phyloP scores from a whole-genome alignment of 2,797 vertebrate species.

The Galagoides demidoff region DNA sequence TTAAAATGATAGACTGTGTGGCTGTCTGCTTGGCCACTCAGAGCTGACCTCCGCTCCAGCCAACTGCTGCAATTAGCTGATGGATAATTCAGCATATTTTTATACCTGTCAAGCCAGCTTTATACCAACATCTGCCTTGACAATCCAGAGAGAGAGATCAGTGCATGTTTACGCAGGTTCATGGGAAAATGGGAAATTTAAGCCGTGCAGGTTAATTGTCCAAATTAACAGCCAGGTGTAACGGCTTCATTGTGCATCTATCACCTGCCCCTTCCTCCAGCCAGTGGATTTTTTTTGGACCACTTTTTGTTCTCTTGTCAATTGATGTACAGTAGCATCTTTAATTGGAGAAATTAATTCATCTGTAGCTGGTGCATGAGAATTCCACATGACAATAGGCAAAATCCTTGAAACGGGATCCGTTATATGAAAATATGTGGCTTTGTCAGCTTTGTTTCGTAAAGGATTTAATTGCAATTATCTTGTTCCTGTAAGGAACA shows the following conservation, averaged over 20 bases:
- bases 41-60: conserved; percentile 52
- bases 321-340: conserved; percentile 39
- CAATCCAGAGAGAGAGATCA: conserved; percentile 49
- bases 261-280: conserved; percentile 62
- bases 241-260: not conserved
- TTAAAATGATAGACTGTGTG: conserved; percentile 49
- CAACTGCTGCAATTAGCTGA: conserved; percentile 66
- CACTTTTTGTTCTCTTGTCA: conserved; percentile 43
- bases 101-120: conserved; percentile 75
- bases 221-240: conserved; percentile 44
- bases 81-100: conserved; percentile 75
- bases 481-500: not conserved
- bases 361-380: conserved; percentile 69
- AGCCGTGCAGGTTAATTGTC: conserved; percentile 62
- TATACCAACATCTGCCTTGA: conserved; percentile 72
- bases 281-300: conserved; percentile 59
- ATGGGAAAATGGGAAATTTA: conserved; percentile 68
- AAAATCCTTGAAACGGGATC: conserved; percentile 68
- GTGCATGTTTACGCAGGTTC: conserved; percentile 51
- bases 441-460: conserved; percentile 69
- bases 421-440: conserved; percentile 45
- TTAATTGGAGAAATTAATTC: conserved; percentile 77
- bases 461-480: not conserved
- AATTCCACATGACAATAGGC: conserved; percentile 50
- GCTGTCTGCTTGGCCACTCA: conserved; percentile 46